Percentiles rank a stretch among this genome's conserved stretches.
Evolutionary conservation across 2,113 vertebrate genomes (phyloP).

Genomic region (Etheostoma spectabile): DNA sequence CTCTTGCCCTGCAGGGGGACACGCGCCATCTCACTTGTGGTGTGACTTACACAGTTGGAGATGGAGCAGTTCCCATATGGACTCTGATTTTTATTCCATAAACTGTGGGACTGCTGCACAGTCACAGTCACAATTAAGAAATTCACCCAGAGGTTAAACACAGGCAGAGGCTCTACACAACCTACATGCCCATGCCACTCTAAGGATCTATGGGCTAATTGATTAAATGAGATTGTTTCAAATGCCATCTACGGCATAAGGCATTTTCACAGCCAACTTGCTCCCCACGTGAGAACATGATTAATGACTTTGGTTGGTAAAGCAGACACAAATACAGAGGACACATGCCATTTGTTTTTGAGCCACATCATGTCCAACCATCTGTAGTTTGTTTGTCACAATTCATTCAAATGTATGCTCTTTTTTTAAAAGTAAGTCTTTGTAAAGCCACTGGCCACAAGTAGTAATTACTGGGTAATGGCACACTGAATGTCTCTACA

Average conservation of each 20-base stretch:
- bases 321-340: not conserved
- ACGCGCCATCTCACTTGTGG: slow-evolving; percentile 16
- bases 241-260: not conserved
- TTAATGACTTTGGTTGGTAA: slow-evolving; percentile 2
- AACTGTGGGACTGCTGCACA: slow-evolving; percentile 19
- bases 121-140: slow-evolving; percentile 6
- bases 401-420: not conserved
- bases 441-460: not conserved
- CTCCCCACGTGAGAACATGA: slow-evolving; percentile 10
- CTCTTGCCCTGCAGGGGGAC: slow-evolving; percentile 9
- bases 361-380: not conserved
- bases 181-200: not conserved
- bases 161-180: not conserved
- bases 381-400: not conserved
- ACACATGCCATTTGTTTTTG: not conserved
- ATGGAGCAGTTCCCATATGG: slow-evolving; percentile 32
- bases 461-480: not conserved
- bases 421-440: not conserved
- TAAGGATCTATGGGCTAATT: not conserved
- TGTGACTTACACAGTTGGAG: slow-evolving; percentile 41
- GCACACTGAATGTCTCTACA: not conserved
- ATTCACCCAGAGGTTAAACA: slow-evolving; percentile 8
- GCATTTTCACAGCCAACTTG: not conserved
- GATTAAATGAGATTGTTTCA: slow-evolving; percentile 3
- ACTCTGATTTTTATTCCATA: slow-evolving; percentile 30